Conservation (phyloP, 2,113 vertebrate species). For the Mustela lutreola region DNA sequence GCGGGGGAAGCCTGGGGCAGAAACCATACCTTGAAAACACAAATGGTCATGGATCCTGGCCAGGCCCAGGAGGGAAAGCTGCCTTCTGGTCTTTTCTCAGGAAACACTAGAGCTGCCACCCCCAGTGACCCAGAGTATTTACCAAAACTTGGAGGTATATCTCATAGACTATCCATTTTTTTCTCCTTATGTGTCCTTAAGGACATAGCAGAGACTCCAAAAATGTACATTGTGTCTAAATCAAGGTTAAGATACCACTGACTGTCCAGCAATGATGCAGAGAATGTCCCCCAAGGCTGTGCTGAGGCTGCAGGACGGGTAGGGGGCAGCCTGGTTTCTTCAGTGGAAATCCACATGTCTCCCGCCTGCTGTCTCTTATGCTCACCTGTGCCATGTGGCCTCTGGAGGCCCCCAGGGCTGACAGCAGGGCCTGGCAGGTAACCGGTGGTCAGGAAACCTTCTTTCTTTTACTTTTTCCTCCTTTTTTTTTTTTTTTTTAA, state of each 20-base stretch:
- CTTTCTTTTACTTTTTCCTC: neutral
- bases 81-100: neutral
- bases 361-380: fast-evolving
- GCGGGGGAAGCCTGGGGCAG: fast-evolving
- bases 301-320: fast-evolving
- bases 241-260: neutral
- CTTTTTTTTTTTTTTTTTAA: neutral
- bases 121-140: neutral
- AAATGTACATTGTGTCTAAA: neutral
- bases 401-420: neutral
- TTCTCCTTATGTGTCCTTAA: neutral
- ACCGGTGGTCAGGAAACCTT: neutral
- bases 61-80: neutral
- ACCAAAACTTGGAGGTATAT: neutral
- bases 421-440: neutral
- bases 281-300: neutral
- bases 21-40: neutral
- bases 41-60: neutral
- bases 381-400: neutral
- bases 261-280: fast-evolving
- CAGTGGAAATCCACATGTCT: fast-evolving
- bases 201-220: fast-evolving
- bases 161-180: neutral
- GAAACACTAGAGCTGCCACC: neutral
- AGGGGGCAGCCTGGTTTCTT: too few species aligned